Evolutionary conservation across 2,888 invertebrate genomes (phyloP), one percentile per base, ranked within the genome.

Genomic region (Onchidella celtica): DNA sequence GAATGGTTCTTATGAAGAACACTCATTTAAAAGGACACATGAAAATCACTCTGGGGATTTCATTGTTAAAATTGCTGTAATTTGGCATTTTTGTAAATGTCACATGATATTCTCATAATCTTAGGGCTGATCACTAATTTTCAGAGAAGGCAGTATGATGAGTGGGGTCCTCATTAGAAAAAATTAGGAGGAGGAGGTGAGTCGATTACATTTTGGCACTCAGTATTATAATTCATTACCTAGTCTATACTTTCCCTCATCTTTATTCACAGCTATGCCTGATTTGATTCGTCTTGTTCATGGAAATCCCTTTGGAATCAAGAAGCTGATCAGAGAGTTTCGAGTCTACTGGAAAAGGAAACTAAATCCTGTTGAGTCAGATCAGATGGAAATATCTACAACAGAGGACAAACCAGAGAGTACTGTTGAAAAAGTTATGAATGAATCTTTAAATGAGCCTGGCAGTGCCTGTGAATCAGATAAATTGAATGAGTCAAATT

Each of bases 251-350:
- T 65, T 17, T 21, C 65, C 29, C 29, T 3, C 29, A 17, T 24
- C 24, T 24, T 40, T 79, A 61, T 74, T 89, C 90, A 17, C 90
- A 95, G 95, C 95, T 65, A 93, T 96, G 85, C 95, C 95, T 3
- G 94, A 95, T 84, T 93, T 96, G 83, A 95, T 96, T 66, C 94
- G 95, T 68, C 92, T 96, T 0, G 90, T 96, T 1, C 96, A 96
- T 90, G 96, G 96, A 0, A 96, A 96, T 91, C 92, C 93, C 0
- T 94, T 95, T 84, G 94, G 95, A 0, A 94, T 95, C 59, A 93
- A 91, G 40, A 95, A 95, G 85, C 92, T 96, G 11, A 93, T 95
- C 0, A 95, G 95, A 81, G 96, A 96, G 90, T 96, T 96, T 89
- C 89, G 95, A 32, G 94, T 94, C 14, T 95, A 94, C 90, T 94